Conservation (phyloP, 2,888 invertebrate genomes). For the Campoplex capitator region DNA sequence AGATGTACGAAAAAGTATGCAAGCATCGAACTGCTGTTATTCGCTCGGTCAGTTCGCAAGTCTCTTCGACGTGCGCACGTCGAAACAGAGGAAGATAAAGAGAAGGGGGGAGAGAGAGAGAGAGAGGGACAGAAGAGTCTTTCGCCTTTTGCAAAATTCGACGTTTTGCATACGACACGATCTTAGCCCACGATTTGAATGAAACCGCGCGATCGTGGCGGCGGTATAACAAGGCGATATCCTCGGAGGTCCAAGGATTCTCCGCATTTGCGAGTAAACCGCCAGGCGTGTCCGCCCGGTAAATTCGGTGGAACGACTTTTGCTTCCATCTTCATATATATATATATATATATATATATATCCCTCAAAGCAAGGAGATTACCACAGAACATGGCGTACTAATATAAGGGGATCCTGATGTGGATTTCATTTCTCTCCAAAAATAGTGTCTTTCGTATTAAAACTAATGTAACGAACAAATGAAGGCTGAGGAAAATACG, state of each 20-base stretch:
- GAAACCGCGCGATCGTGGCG: constrained; percentile 72
- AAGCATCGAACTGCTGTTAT: constrained; percentile 47
- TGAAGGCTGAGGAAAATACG: not conserved
- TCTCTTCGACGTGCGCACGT: constrained; percentile 69
- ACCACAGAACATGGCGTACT: not conserved
- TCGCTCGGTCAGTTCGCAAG: constrained; percentile 55
- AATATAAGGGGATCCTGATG: not conserved
- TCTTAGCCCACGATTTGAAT: constrained; percentile 81
- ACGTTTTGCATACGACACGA: constrained; percentile 85
- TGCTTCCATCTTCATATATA: constrained; percentile 30
- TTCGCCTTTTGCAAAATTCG: constrained; percentile 81
- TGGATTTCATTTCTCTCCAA: not conserved
- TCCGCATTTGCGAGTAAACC: constrained; percentile 48
- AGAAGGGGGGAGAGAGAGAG: constrained; percentile 73
- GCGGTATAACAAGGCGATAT: constrained; percentile 80
- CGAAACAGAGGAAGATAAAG: constrained; percentile 63
- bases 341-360: too few relatives aligned
- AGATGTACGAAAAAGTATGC: constrained; percentile 12
- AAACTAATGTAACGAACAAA: not conserved
- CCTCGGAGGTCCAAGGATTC: constrained; percentile 72
- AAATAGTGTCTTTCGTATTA: not conserved
- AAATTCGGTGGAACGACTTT: constrained; percentile 42
- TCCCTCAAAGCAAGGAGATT: not conserved
- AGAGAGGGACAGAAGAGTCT: constrained; percentile 69
- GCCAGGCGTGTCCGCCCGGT: constrained; percentile 29